phyloP scores from a whole-genome alignment of 2,113 vertebrate genomes.

The Leptosomus discolor region DNA sequence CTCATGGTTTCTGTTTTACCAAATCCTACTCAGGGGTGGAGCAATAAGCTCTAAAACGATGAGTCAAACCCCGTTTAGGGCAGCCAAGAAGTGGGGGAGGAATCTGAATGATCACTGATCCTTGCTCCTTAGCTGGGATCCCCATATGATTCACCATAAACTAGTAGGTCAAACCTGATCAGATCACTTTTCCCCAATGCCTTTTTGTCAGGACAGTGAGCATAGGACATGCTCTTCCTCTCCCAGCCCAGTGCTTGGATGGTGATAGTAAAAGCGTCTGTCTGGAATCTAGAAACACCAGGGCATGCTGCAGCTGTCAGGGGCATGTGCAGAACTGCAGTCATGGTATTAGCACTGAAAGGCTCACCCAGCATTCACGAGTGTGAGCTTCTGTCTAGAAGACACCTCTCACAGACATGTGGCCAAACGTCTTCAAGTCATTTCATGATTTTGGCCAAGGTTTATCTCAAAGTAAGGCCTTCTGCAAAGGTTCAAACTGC shows the following conservation, averaged over 20 bases:
- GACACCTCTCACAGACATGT: not conserved
- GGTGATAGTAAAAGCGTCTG: not conserved
- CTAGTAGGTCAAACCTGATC: not conserved
- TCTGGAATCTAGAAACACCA: not conserved
- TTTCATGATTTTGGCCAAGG: not conserved
- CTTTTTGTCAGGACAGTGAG: not conserved
- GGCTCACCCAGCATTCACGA: not conserved
- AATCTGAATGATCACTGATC: not conserved
- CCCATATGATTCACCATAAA: not conserved
- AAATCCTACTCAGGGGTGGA: not conserved
- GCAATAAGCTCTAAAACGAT: not conserved
- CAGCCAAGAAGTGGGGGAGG: not conserved
- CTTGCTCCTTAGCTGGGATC: not conserved
- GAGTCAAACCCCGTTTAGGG: not conserved
- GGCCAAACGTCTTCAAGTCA: not conserved
- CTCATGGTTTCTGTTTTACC: not conserved
- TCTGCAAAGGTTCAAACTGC: not conserved
- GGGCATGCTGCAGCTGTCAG: not conserved
- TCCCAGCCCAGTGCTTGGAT: not conserved
- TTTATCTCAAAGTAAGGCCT: not conserved
- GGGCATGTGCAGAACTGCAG: not conserved
- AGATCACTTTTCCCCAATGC: not conserved
- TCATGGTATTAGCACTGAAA: rapidly evolving
- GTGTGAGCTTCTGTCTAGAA: not conserved
- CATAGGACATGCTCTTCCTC: not conserved